Base-by-base conservation (phyloP, 2,888 invertebrate genomes). In the Parelbella ahira region DNA sequence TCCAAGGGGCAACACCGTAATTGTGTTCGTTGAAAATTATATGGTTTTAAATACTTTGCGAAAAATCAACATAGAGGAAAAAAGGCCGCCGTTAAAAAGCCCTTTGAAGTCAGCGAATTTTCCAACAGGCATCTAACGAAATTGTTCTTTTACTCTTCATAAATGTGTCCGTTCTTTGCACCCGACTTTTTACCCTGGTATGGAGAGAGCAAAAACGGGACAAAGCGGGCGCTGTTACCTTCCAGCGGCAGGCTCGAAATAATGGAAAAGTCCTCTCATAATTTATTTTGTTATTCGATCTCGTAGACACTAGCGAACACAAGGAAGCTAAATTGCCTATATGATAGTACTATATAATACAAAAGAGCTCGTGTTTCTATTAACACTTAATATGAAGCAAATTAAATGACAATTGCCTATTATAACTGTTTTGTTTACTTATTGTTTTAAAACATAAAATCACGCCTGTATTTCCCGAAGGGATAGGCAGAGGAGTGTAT, bases 81-180 rank as follows among this genome's bases (percentile, higher is more conserved):
- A 72, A 66, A 71, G 67, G 66, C 68, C 70, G 69, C 68, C 71
- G 75, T 71, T 80, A 78, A 73, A 81, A 76, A 63, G 74, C 65
- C 74, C 78, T 84, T 84, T 84, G 82, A 83, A 79, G 77, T 82
- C 71, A 64, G 71, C 69, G 65, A 74, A 80, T 79, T 77, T 68
- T 82, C 60, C 75, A 75, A 64, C 73, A 75, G 71, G 73, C 71
- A 73, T 78, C 79, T 81, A 83, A 82, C 81, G 69, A 76, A 81
- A 82, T 82, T 83, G 78, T 82, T 81, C 81, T 76, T 81, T 81
- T 77, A 74, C 72, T 69, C 61, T 80, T 72, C 76, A 74, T 77
- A 77, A 82, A 80, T 71, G 76, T 69, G 68, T 65, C 60, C 68
- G 69, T 68, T 69, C 73, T 76, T 76, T 63, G 61, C 65, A 54